Evolutionary conservation across 2,113 vertebrate genomes (phyloP).

Genomic region (Barnardius zonarius): DNA sequence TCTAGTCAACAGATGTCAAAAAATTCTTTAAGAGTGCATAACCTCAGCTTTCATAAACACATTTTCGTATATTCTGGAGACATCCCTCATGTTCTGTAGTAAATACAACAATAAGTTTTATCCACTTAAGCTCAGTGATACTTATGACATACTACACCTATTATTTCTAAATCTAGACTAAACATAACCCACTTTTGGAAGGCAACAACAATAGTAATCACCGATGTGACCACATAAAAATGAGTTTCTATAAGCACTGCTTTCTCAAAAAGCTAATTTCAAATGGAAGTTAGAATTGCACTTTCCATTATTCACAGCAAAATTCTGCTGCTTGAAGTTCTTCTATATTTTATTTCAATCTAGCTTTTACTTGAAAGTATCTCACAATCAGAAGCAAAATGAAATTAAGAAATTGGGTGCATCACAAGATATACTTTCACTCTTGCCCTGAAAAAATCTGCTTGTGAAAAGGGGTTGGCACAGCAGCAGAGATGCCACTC

Average conservation of each 20-base stretch:
- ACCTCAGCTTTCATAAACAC: not conserved
- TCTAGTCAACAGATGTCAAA: conserved; percentile 13
- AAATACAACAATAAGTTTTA: not conserved
- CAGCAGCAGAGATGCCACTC: not conserved
- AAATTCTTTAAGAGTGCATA: not conserved
- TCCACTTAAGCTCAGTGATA: not conserved
- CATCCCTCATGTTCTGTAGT: not conserved
- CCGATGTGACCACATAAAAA: not conserved
- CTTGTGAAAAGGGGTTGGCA: not conserved
- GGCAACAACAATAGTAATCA: not conserved
- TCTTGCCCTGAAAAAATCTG: not conserved
- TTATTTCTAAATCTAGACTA: not conserved
- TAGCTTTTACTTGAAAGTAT: not conserved
- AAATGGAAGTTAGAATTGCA: not conserved
- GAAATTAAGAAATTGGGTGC: not conserved
- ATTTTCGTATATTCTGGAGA: not conserved
- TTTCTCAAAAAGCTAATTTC: not conserved
- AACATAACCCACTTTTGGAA: not conserved
- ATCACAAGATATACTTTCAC: not conserved
- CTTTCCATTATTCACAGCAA: not conserved
- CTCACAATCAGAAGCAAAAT: not conserved
- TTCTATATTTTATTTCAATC: not conserved
- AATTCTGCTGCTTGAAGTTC: not conserved
- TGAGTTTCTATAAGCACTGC: not conserved
- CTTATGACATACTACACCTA: not conserved